Evolutionary conservation across 2,797 vertebrate genomes (phyloP), one percentile per base, ranked within the genome.

Genomic region (Sphenopsis melanotis): DNA sequence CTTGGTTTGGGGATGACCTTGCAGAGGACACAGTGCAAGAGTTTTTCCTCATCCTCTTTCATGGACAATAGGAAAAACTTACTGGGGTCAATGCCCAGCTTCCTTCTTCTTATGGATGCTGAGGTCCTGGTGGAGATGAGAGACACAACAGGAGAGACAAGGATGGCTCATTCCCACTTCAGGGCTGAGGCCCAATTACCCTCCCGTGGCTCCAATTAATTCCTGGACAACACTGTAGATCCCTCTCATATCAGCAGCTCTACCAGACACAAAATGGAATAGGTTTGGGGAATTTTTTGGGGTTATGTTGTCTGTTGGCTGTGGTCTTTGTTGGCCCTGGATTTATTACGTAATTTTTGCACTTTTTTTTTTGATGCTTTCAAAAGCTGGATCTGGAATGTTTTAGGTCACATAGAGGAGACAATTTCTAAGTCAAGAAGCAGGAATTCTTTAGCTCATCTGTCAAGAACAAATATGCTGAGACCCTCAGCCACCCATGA

Each of bases 321-420:
- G 0, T 17, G 36, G 22, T 42, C 29, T 47, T 68, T 6, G 19
- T 20, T 53, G 18, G 18, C 8, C 18, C 21, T 78, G 30, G 29
- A 21, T 60, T 76, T 36, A 11, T 53, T 23, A 20, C 0, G 0
- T n/a, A n/a, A 55, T 34, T 55, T 55, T 34, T 55, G 10, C 4
- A 36, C 8, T 3, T 61, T 26, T 29, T 46, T 24, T 23, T n/a
- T 56, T 60, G 1, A n/a, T n/a, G 7, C 2, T 72, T 61, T 69
- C 24, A 70, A 44, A n/a, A 32, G 3, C 10, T 83, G 64, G 24
- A 26, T 59, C 7, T 63, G n/a, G 6, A 6, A 12, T 44, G 16
- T 53, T 83, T 87, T 37, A 34, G 18, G 49, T 79, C 27, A 16
- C 24, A 15, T 6, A 7, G 2, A 57, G 32, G 42, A 76, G 17